Conservation (phyloP, 2,888 invertebrate genomes). For the Phytoseiulus persimilis region DNA sequence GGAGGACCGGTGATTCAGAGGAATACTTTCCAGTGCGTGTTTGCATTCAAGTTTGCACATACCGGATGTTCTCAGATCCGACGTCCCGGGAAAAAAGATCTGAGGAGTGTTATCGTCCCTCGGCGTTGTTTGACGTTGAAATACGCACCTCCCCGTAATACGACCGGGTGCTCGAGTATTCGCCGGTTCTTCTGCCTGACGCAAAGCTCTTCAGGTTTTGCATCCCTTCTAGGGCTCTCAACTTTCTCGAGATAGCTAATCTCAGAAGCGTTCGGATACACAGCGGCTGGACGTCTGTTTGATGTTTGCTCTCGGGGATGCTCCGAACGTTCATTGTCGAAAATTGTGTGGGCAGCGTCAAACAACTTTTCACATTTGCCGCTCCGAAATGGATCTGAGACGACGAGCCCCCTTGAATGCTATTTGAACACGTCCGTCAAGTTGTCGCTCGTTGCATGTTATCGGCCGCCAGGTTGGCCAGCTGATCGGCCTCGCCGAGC, state of each 20-base stretch:
- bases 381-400: not conserved
- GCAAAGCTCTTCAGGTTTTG: not conserved
- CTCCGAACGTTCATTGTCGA: not conserved
- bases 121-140: not conserved
- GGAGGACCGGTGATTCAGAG: too few species aligned
- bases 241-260: slow-evolving; percentile 5
- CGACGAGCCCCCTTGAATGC: not conserved
- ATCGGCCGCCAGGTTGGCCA: too few species aligned
- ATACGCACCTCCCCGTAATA: not conserved
- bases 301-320: not conserved
- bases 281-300: not conserved
- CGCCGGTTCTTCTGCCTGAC: not conserved
- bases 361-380: not conserved
- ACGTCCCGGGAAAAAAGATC: not conserved
- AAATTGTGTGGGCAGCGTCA: not conserved
- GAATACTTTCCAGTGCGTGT: too few species aligned
- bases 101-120: not conserved
- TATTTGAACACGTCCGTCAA: not conserved
- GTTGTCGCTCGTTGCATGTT: too few species aligned
- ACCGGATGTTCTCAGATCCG: not conserved
- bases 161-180: not conserved
- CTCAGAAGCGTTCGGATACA: not conserved
- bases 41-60: too few species aligned
- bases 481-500: too few species aligned
- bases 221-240: not conserved